These are phyloP conservation scores for Aspidoscelis tigris DNA, from an alignment of 2,113 vertebrate species.

Conservation along the genomic window DNA sequence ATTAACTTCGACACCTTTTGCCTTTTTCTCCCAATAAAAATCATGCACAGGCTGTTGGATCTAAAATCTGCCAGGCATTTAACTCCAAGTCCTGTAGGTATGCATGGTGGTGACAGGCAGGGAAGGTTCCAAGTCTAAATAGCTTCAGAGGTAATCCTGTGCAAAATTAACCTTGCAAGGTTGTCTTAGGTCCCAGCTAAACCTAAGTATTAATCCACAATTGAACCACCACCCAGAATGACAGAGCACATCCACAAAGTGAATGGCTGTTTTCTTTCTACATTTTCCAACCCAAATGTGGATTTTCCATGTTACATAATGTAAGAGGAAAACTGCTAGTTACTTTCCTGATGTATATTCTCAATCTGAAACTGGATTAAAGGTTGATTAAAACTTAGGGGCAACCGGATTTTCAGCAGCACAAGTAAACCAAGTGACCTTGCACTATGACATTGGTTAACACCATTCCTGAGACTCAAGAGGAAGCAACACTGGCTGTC, in stretches of 20 bases:
- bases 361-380: too few species aligned
- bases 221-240: too few species aligned
- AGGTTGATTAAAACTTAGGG: too few species aligned
- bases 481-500: neutral
- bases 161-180: neutral
- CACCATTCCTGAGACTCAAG: neutral
- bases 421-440: neutral
- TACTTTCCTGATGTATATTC: too few species aligned
- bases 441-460: neutral
- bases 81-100: neutral
- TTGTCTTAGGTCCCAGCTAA: neutral
- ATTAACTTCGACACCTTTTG: neutral
- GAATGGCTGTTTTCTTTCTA: too few species aligned
- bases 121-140: neutral
- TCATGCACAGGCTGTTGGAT: neutral
- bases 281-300: too few species aligned
- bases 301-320: too few species aligned
- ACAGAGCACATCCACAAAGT: too few species aligned
- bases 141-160: neutral
- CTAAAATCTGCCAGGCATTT: neutral
- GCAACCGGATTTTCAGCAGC: too few species aligned
- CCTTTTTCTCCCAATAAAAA: constrained; percentile 2
- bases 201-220: too few species aligned
- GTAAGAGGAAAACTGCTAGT: too few species aligned
- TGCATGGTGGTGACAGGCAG: neutral